These are phyloP conservation scores for Geopemphigus sp. DNA, from an alignment of 1,140 invertebrate genomes.

Conservation along the genomic window DNA sequence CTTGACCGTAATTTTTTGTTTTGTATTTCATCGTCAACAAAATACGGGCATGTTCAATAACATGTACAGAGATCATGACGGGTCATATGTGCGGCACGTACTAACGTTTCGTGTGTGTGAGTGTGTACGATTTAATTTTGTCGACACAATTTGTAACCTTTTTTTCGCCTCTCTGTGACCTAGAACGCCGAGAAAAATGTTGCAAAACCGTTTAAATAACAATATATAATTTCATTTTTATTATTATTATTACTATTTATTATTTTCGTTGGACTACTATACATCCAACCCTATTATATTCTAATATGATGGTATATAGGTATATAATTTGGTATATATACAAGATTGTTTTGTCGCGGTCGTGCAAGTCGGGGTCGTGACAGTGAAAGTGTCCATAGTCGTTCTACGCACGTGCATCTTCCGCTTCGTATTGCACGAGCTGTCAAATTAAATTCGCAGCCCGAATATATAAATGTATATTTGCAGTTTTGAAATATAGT, in stretches of 20 bases:
- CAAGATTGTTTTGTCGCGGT: slow-evolving; percentile 11
- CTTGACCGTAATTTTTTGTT: slow-evolving; percentile 1
- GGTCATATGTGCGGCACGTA: slow-evolving; percentile 3
- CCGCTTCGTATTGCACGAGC: neutral
- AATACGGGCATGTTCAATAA: neutral
- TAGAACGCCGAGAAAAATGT: slow-evolving; percentile 22
- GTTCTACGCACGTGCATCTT: slow-evolving; percentile 7
- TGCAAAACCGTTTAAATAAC: slow-evolving; percentile 3
- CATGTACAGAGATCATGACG: neutral
- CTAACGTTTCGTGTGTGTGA: neutral
- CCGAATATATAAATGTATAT: neutral
- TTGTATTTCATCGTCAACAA: neutral
- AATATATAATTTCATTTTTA: slow-evolving; percentile 13
- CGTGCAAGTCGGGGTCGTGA: slow-evolving; percentile 27
- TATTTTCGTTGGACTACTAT: neutral
- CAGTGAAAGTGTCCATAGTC: slow-evolving; percentile 19
- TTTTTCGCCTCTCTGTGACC: slow-evolving; percentile 40
- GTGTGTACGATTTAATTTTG: slow-evolving; percentile 11
- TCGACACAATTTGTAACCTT: slow-evolving; percentile 17
- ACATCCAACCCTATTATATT: neutral
- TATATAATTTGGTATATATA: too few relatives aligned
- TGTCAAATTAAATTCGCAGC: neutral
- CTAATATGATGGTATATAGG: too few relatives aligned
- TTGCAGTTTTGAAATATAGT: neutral
- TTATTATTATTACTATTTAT: slow-evolving; percentile 15